Conservation (phyloP, 2,888 invertebrate genomes). For the Melangyna quadrimaculata region DNA sequence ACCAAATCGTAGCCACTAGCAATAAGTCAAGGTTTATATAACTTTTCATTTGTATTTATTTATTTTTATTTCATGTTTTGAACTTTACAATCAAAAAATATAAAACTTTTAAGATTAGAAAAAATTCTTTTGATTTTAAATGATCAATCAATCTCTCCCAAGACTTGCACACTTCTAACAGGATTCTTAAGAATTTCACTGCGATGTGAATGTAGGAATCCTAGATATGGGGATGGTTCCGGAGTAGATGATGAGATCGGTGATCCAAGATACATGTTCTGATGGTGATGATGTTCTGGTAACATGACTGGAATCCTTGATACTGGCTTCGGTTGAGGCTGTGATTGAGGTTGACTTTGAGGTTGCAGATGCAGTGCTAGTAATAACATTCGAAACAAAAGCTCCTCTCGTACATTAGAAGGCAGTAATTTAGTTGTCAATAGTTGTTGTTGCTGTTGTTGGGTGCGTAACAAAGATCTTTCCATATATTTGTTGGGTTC, state of each 20-base stretch:
- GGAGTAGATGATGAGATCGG: conserved; percentile 53
- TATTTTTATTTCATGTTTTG: neutral
- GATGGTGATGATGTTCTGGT: neutral
- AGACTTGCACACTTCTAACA: conserved; percentile 87
- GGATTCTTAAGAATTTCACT: conserved; percentile 81
- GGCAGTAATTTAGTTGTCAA: conserved; percentile 80
- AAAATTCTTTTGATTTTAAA: neutral
- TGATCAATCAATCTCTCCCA: conserved; percentile 83
- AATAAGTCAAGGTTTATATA: too few species aligned
- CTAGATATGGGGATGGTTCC: conserved; percentile 78
- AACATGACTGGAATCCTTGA: conserved; percentile 72
- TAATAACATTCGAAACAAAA: conserved; percentile 87
- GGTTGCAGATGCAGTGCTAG: conserved; percentile 87
- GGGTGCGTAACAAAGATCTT: conserved; percentile 79
- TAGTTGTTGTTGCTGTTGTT: conserved; percentile 5
- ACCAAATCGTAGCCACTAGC: too few species aligned
- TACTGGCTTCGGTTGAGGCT: neutral
- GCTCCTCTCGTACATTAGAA: conserved; percentile 86
- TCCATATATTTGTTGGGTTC: conserved; percentile 77
- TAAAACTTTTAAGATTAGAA: neutral
- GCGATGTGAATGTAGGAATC: conserved; percentile 36
- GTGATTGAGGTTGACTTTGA: conserved; percentile 75
- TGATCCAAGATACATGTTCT: conserved; percentile 13
- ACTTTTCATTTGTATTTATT: too few species aligned
- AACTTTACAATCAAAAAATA: neutral